Evolutionary conservation across 1,140 invertebrate genomes (phyloP).

Genomic region (Asbolus verrucosus): DNA sequence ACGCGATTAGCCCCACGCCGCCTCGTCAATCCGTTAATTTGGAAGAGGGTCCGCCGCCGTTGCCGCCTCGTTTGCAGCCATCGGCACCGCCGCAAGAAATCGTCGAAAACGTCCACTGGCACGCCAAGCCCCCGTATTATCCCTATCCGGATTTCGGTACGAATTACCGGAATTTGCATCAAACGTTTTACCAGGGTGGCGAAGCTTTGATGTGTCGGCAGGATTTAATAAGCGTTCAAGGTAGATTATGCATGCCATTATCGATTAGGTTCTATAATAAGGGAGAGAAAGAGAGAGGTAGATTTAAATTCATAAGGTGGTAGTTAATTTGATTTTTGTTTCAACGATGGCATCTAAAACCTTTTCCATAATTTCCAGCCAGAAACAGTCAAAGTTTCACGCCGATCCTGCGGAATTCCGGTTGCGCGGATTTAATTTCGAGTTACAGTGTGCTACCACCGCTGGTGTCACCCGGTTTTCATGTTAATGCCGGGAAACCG

Average conservation of each 20-base stretch:
- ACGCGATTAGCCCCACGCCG: slow-evolving; percentile 15
- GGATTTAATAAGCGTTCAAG: slow-evolving; percentile 9
- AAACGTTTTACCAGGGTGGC: no score
- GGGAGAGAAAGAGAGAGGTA: no score
- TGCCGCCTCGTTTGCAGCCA: slow-evolving; percentile 51
- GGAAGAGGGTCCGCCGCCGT: slow-evolving; percentile 36
- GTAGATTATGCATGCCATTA: neutral
- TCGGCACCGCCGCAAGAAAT: slow-evolving; percentile 52
- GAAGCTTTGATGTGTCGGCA: slow-evolving; percentile 6
- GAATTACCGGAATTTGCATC: no score
- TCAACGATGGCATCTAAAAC: neutral
- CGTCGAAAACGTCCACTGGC: slow-evolving; percentile 32
- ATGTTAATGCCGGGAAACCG: slow-evolving; percentile 15
- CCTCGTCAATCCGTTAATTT: neutral
- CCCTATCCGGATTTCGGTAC: slow-evolving; percentile 20
- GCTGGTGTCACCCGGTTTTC: slow-evolving; percentile 40
- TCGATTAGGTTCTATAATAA: no score
- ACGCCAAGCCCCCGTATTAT: slow-evolving; percentile 34
- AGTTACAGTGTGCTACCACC: slow-evolving; percentile 46
- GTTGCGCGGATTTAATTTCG: slow-evolving; percentile 45
- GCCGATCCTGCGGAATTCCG: slow-evolving; percentile 10
- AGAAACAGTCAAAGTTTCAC: slow-evolving; percentile 31
- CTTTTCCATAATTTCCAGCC: slow-evolving; percentile 1
- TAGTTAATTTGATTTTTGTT: neutral
- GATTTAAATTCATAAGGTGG: no score